Percentiles rank a stretch among this genome's conserved stretches.
Conservation (phyloP, 2,888 invertebrate species). For the Sinelater perroti region DNA sequence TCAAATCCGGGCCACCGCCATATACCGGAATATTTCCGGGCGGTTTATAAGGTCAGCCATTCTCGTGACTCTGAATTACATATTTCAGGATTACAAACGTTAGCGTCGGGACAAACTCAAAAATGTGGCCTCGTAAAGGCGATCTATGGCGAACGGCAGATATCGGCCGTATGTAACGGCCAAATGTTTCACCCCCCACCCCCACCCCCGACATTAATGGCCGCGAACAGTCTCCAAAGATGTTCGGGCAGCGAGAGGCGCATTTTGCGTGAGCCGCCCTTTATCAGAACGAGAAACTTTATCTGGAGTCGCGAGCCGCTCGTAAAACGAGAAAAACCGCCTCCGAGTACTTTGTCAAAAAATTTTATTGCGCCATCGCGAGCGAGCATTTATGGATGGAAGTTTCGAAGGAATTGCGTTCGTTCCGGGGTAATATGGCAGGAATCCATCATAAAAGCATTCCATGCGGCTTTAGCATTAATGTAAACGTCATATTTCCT, state of each 20-base stretch:
- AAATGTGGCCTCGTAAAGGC: slow-evolving; percentile 32
- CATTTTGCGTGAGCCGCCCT: slow-evolving; percentile 2
- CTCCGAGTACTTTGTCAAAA: slow-evolving; percentile 52
- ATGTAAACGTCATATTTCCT: slow-evolving; percentile 55
- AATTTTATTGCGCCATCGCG: slow-evolving; percentile 50
- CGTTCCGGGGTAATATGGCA: slow-evolving; percentile 50
- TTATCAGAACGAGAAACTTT: slow-evolving; percentile 25
- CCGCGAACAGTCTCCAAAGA: slow-evolving; percentile 17
- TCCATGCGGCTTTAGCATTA: slow-evolving; percentile 53
- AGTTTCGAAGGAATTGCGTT: slow-evolving; percentile 52
- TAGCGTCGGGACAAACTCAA: slow-evolving; percentile 28
- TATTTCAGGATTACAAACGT: slow-evolving; percentile 27
- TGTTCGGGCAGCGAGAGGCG: not conserved
- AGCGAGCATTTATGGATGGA: slow-evolving; percentile 50
- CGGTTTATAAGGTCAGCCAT: slow-evolving; percentile 28
- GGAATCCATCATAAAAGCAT: slow-evolving; percentile 56
- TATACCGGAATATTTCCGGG: slow-evolving; percentile 28
- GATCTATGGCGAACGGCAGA: slow-evolving; percentile 29
- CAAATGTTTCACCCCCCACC: too few species aligned
- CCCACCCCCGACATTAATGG: slow-evolving; percentile 21
- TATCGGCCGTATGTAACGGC: slow-evolving; percentile 15
- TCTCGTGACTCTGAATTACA: slow-evolving; percentile 29
- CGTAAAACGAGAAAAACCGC: slow-evolving; percentile 23
- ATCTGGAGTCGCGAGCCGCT: slow-evolving; percentile 17
- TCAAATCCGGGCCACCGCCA: slow-evolving; percentile 22